Evolutionary conservation across 2,888 invertebrate genomes (phyloP).

Genomic region (Anoncus sp.): DNA sequence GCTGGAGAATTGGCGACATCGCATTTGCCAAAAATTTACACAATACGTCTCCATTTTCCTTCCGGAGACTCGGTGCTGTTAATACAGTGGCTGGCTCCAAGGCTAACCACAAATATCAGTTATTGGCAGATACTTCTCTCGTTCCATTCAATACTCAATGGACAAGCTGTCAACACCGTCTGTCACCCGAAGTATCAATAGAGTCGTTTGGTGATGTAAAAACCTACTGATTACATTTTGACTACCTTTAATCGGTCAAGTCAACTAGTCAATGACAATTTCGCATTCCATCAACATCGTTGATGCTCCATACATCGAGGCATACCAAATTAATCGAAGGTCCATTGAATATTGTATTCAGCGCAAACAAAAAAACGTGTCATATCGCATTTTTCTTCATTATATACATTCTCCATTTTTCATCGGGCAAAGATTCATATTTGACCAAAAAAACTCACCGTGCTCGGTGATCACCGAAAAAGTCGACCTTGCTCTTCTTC

Average conservation of each 20-base stretch:
- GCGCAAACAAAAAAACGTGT: too few relatives aligned
- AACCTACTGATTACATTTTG: neutral
- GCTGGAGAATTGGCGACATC: slow-evolving; percentile 48
- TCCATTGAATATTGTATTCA: neutral
- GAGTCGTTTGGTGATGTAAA: neutral
- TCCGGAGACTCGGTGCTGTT: neutral
- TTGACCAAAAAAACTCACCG: slow-evolving; percentile 86
- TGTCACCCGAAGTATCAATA: too few relatives aligned
- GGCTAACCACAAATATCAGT: too few relatives aligned
- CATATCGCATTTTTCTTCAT: neutral
- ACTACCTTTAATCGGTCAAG: neutral
- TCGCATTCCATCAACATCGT: neutral
- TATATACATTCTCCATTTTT: slow-evolving; percentile 1
- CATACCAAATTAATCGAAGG: neutral
- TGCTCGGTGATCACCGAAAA: slow-evolving; percentile 89
- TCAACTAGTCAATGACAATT: slow-evolving; percentile 38
- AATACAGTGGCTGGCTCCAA: too few relatives aligned
- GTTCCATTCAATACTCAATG: neutral
- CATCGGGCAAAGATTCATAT: neutral
- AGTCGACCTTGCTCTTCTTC: slow-evolving; percentile 91
- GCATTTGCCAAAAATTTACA: slow-evolving; percentile 42
- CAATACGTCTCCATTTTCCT: slow-evolving; percentile 57
- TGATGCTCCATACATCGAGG: neutral
- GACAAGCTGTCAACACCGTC: too few relatives aligned
- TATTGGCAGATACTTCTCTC: neutral